These are phyloP conservation scores for Brotula barbata DNA, from an alignment of 2,797 vertebrate genomes.

Conservation along the genomic window DNA sequence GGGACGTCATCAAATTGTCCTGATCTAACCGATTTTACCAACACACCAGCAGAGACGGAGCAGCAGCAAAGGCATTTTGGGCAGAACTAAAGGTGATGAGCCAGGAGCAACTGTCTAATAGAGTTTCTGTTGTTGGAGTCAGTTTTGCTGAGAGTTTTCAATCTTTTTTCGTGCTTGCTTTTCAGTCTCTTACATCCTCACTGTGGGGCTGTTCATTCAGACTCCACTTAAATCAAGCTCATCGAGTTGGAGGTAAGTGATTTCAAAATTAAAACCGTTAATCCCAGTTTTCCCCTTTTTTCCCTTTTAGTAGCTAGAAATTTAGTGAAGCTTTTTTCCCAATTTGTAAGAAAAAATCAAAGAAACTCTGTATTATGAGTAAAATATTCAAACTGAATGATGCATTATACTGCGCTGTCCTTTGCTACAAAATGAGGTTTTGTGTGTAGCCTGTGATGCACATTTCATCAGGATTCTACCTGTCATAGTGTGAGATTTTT, in stretches of 20 bases:
- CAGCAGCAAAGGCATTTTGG: neutral
- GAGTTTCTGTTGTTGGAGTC: neutral
- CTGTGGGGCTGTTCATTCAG: neutral
- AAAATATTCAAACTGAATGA: no score
- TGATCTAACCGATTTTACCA: neutral
- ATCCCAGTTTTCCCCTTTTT: no score
- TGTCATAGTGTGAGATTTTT: no score
- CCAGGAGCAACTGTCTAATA: neutral
- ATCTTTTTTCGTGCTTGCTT: neutral
- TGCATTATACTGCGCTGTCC: no score
- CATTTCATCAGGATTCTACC: no score
- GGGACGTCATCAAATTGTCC: neutral
- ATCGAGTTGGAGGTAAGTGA: conserved; percentile 47
- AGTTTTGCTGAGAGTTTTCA: neutral
- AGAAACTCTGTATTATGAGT: no score
- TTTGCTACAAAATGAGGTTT: no score
- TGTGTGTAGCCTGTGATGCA: no score
- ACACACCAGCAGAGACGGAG: neutral
- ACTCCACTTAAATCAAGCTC: neutral
- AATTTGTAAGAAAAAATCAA: no score
- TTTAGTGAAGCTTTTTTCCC: no score
- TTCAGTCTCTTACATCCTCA: neutral
- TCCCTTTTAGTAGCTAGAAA: no score
- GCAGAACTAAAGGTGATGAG: neutral
- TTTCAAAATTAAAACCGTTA: neutral